Evolutionary conservation across 2,888 invertebrate genomes (phyloP).

Genomic region (Pandemis cinnamomeana): DNA sequence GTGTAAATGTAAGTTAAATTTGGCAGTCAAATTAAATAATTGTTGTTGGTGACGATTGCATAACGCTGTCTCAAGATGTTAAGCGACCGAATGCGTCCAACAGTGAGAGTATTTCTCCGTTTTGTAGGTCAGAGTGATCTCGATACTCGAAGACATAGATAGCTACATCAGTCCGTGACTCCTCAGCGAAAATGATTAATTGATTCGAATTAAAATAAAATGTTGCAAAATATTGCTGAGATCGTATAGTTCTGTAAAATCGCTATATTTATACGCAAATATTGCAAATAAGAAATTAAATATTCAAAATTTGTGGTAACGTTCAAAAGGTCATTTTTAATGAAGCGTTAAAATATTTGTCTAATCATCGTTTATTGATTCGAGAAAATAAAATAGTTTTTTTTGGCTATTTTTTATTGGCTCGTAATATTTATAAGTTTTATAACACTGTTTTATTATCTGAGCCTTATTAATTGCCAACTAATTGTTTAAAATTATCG

Average conservation of each 20-base stretch:
- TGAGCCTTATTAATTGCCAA: neutral
- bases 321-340: slow-evolving; percentile 10
- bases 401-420: neutral
- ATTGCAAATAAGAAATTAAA: neutral
- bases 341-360: slow-evolving; percentile 8
- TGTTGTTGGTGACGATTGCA: slow-evolving; percentile 47
- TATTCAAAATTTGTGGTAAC: neutral
- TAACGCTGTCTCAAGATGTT: slow-evolving; percentile 46
- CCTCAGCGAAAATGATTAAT: slow-evolving; percentile 62
- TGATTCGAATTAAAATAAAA: neutral
- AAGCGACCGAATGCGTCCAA: slow-evolving; percentile 53
- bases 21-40: neutral
- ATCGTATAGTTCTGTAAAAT: neutral
- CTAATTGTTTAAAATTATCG: neutral
- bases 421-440: neutral
- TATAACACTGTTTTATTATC: neutral
- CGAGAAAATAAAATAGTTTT: neutral
- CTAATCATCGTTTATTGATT: neutral
- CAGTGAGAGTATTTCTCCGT: slow-evolving; percentile 77
- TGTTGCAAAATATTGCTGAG: neutral
- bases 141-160: slow-evolving; percentile 46
- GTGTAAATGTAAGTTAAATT: slow-evolving; percentile 1
- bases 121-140: slow-evolving; percentile 75
- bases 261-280: neutral
- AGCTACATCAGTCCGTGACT: slow-evolving; percentile 58